phyloP scores from a whole-genome alignment of 2,113 vertebrate genomes.

The Lasiurus cinereus region DNA sequence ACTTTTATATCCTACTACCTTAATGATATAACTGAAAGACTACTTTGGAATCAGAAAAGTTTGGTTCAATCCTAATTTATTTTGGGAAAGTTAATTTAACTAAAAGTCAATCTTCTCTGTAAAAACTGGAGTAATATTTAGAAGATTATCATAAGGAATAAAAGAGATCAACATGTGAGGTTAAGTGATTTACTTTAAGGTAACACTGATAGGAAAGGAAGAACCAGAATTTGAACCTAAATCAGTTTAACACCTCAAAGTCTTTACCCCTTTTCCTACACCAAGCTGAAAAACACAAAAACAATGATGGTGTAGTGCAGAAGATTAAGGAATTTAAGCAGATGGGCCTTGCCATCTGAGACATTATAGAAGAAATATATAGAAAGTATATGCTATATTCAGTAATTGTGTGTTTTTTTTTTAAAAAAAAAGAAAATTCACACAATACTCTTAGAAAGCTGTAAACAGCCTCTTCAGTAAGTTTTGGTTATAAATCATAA shows the following conservation, averaged over 20 bases:
- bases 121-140: conserved; percentile 28
- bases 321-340: conserved; percentile 24
- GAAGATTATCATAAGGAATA: conserved; percentile 12
- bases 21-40: conserved; percentile 46
- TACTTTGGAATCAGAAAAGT: conserved; percentile 35
- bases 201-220: not conserved
- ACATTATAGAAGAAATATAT: not conserved
- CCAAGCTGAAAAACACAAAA: conserved; percentile 26
- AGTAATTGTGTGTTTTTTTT: not conserved
- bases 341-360: not conserved
- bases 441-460: conserved; percentile 33
- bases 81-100: conserved; percentile 22
- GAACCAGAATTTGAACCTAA: not conserved
- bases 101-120: conserved; percentile 50
- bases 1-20: not conserved
- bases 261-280: not conserved
- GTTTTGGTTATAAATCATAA: not conserved
- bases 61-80: not conserved
- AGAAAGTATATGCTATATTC: not conserved
- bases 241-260: conserved; percentile 26
- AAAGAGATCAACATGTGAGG: not conserved
- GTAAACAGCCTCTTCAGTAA: not conserved
- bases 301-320: not conserved
- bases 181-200: not conserved
- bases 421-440: conserved; percentile 25